These are phyloP conservation scores for Tragopan temminckii DNA, from an alignment of 2,797 vertebrate genomes.

Conservation along the genomic window DNA sequence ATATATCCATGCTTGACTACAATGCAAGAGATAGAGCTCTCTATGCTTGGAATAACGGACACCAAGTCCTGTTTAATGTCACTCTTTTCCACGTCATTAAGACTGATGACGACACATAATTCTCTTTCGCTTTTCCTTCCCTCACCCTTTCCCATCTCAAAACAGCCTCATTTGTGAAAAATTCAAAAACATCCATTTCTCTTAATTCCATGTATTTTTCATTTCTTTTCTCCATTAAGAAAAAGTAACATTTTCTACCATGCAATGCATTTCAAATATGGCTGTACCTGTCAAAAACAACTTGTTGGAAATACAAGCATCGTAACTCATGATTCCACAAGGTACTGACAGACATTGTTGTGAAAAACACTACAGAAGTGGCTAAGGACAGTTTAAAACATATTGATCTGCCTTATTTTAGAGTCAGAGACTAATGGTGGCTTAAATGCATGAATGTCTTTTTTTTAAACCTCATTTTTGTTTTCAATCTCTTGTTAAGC, in stretches of 20 bases:
- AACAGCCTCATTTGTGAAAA: conserved; percentile 73
- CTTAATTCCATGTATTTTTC: conserved; percentile 59
- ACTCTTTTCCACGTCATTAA: conserved; percentile 98
- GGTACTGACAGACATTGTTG: conserved; percentile 65
- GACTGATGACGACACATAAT: conserved; percentile 93
- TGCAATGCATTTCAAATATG: conserved; percentile 63
- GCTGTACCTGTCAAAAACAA: conserved; percentile 66
- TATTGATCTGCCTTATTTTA: conserved; percentile 88
- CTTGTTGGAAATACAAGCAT: conserved; percentile 76
- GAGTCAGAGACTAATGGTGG: conserved; percentile 83
- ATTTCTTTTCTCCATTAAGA: conserved; percentile 54
- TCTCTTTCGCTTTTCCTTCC: neutral
- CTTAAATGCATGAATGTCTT: conserved; percentile 92
- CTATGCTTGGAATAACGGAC: conserved; percentile 98
- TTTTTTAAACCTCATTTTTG: conserved; percentile 79
- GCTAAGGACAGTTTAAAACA: conserved; percentile 83
- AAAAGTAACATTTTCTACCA: conserved; percentile 72
- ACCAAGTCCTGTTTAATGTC: conserved; percentile 98
- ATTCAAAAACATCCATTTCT: conserved; percentile 63
- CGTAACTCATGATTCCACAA: conserved; percentile 65
- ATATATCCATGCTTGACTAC: conserved; percentile 99
- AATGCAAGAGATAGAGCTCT: conserved; percentile 95
- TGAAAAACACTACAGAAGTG: conserved; percentile 76
- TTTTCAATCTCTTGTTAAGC: conserved; percentile 78
- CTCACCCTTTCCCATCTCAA: neutral